These are phyloP conservation scores for Homarus americanus DNA, from an alignment of 1,140 invertebrate genomes.

Conservation along the genomic window DNA sequence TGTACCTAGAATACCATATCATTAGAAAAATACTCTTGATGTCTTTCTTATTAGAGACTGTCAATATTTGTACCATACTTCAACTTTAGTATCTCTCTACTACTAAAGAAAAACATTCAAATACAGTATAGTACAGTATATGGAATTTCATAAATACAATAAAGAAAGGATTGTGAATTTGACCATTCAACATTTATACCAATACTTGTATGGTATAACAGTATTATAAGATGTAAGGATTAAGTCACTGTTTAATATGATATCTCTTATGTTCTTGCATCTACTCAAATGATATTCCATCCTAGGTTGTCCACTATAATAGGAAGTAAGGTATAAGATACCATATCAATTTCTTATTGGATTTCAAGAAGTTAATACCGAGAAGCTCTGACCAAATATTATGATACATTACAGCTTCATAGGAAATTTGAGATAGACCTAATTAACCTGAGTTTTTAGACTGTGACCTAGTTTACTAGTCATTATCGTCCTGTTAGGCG, in stretches of 20 bases:
- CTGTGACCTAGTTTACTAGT: constrained; percentile 21
- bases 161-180: background rate
- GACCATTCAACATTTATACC: background rate
- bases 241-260: background rate
- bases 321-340: background rate
- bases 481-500: constrained; percentile 10
- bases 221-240: background rate
- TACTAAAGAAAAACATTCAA: background rate
- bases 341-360: background rate
- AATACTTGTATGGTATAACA: background rate
- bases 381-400: background rate
- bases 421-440: background rate
- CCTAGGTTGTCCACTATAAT: background rate
- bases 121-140: background rate
- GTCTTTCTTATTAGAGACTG: background rate
- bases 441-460: background rate
- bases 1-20: background rate
- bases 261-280: background rate
- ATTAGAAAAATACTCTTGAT: background rate
- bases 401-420: background rate
- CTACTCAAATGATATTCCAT: background rate
- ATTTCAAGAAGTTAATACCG: background rate
- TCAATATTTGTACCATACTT: background rate
- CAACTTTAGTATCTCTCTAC: background rate
- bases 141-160: background rate